Conservation (phyloP, 2,888 invertebrate species). For the Drymonia ruficornis region DNA sequence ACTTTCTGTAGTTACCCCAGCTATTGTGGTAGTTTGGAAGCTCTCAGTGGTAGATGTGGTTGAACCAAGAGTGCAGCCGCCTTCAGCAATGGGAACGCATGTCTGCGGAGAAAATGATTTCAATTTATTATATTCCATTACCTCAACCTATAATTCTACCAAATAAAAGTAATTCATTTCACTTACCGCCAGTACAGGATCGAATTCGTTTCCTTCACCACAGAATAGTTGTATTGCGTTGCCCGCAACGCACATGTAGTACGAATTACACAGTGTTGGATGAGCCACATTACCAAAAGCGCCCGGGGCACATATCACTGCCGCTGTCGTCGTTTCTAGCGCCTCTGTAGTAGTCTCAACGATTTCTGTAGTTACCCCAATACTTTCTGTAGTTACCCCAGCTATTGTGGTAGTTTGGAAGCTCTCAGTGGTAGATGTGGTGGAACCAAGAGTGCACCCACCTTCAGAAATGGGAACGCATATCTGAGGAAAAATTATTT, state of each 20-base stretch:
- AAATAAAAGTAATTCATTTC: too few species aligned
- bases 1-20: conserved; percentile 1
- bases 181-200: neutral
- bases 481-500: conserved; percentile 22
- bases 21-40: neutral
- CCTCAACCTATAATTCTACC: too few species aligned
- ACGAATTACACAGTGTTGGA: conserved; percentile 34
- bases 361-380: neutral
- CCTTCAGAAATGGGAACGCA: conserved; percentile 43
- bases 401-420: conserved; percentile 3
- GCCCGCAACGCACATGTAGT: conserved; percentile 35
- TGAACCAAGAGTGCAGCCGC: neutral
- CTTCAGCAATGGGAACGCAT: conserved; percentile 8
- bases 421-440: conserved; percentile 6
- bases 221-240: conserved; percentile 16
- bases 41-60: neutral
- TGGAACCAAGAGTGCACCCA: conserved; percentile 37
- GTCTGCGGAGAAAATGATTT: conserved; percentile 5
- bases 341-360: conserved; percentile 9
- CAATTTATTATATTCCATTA: too few species aligned
- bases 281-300: conserved; percentile 36
- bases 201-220: conserved; percentile 19
- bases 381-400: conserved; percentile 8
- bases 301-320: conserved; percentile 20
- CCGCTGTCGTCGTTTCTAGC: conserved; percentile 9